Base-by-base conservation (phyloP, 2,888 invertebrate species). In the Auanema sp. region DNA sequence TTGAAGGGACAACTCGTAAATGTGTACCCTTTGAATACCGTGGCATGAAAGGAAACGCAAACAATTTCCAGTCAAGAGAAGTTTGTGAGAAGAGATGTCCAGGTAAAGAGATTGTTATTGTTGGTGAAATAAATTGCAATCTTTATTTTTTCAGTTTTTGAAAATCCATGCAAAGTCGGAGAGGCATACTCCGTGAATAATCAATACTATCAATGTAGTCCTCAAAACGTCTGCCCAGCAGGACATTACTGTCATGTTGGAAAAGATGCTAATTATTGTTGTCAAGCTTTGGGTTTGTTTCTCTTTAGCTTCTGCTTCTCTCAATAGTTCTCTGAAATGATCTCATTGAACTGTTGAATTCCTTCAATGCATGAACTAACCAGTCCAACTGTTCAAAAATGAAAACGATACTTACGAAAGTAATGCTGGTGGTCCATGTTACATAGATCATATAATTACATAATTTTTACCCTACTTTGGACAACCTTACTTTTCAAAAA, bases 221-320 rank as follows among this genome's bases (percentile, higher is more conserved):
- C 72, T 11, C 66, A 70, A 57, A 68, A 64, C 50, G 60, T 64
- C 40, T 80, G 80, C 49, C 80, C 80, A 0, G 63, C 64, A 4
- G 70, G 65, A 6, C 71, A 78, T 60, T 81, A 79, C 60, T 81
- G 81, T 64, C 80, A 81, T 58, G 71, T 81, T 24, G 81, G 81
- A 21, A 61, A 65, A 8, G 74, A 73, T 33, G 61, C 70, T 50
- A 78, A 76, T 47, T 75, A 75, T 49, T 79, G 79, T 66, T 79
- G 79, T 67, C 73, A 77, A 25, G 71, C 70, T 55, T 64, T 76
- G 21, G 77, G 79, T 79, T 54, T 43, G 64, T 55, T 52, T 25
- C 21, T 11, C 18, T 58, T 58, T 24, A n/a, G 21, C 16, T 16
- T 23, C 8, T 14, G 24, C 24, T 4, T 12, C n/a, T 21, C 16